Conservation (phyloP, 64 coral and sea anemone species). For the Pachyseris speciosa region DNA sequence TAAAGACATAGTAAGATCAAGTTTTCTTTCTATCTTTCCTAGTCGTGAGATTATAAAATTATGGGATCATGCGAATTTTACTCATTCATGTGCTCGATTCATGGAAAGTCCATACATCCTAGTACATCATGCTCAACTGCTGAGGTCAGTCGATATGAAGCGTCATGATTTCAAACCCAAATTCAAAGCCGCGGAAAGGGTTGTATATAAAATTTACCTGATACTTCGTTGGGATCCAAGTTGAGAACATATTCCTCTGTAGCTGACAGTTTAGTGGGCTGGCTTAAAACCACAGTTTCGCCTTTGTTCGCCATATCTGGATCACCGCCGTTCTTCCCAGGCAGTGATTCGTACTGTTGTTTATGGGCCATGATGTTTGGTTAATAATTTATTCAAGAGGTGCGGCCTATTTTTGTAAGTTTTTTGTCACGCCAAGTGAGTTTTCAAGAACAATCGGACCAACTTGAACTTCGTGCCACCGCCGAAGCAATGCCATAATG, state of each 20-base stretch:
- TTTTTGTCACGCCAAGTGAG: not conserved
- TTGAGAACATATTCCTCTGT: conserved; percentile 78
- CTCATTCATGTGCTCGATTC: too few species aligned
- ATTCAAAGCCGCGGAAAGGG: not conserved
- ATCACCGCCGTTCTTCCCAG: conserved; percentile 22
- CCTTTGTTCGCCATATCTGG: not conserved
- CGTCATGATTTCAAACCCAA: not conserved
- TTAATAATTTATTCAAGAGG: conserved; percentile 43
- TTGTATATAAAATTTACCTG: conserved; percentile 17
- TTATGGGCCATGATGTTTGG: conserved; percentile 7
- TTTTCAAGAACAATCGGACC: too few species aligned
- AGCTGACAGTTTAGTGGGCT: conserved; percentile 24
- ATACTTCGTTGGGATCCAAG: conserved; percentile 44
- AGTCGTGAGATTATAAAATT: too few species aligned
- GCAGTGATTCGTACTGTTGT: conserved; percentile 61
- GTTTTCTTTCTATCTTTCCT: too few species aligned
- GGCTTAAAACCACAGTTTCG: conserved; percentile 4
- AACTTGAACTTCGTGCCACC: conserved; percentile 4
- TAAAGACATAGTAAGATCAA: too few species aligned
- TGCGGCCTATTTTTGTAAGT: not conserved
- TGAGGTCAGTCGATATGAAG: not conserved
- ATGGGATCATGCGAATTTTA: not conserved
- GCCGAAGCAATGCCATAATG: too few species aligned
- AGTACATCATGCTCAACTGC: too few species aligned
- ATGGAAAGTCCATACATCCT: too few species aligned